Base-by-base conservation (phyloP, 2,888 invertebrate species). In the Trachelus iudaicus region DNA sequence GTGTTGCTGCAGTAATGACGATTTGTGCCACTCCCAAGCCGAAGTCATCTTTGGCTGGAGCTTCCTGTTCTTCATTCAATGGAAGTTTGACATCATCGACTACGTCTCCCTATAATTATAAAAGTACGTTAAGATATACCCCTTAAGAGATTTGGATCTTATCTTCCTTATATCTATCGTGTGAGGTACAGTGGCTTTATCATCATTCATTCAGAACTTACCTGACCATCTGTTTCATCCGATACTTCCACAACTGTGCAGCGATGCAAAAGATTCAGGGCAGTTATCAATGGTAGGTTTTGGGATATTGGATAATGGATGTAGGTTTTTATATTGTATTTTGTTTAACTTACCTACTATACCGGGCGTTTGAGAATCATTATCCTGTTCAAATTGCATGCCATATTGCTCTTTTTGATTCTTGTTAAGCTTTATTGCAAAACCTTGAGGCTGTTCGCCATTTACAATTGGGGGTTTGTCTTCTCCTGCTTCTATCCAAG, bases 1-100 rank as follows among this genome's bases (percentile, higher is more conserved):
- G 98, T 73, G 98, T 98, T 83, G 98, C 98, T 77, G 97, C 97
- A 74, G 98, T 98, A 91, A 98, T 97, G 79, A 97, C 97, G 86
- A 98, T 98, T 92, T 97, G 96, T 76, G 97, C 97, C 85, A 97
- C 97, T 81, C 96, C 96, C 82, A 97, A 93, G 85, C 96, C 96
- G 85, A 94, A 93, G 84, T 95, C 94, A 84, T 94, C 93, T 80
- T 88, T 74, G 12, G 71, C 71, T 3, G 75, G 69, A 11, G 81
- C 77, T 73, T 81, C 82, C n/a, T 84, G 81, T 35, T 75, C 81
- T 69, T 81, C 78, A 34, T 73, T 78, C 76, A 83, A 83, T 69
- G 81, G 78, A 75, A 81, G 81, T n/a, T 83, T 82, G 13, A 73
- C 75, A 33, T 80, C 79, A 4, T 81, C 81, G 31, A 79, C 76